phyloP scores from a whole-genome alignment of 2,797 vertebrate species.

The Gephyroberyx darwinii region DNA sequence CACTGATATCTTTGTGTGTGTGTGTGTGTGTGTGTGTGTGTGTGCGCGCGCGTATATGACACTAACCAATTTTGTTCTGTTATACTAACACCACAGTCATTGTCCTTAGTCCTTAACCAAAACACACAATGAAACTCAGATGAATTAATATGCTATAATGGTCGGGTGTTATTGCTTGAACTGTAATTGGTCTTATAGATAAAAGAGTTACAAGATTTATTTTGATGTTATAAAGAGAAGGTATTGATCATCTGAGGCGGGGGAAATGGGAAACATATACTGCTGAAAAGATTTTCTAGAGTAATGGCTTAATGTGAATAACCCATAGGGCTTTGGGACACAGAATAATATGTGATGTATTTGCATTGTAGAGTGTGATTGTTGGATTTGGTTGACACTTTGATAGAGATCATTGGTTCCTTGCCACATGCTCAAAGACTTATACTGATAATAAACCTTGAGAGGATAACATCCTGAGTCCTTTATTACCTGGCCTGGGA shows the following conservation, averaged over 20 bases:
- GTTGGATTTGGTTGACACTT: background rate
- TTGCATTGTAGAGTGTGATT: background rate
- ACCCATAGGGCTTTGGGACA: constrained; percentile 2
- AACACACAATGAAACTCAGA: constrained; percentile 43
- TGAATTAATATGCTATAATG: constrained; percentile 49
- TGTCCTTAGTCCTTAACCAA: constrained; percentile 46
- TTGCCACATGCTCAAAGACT: background rate
- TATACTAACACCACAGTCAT: constrained; percentile 42
- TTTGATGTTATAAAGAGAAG: constrained; percentile 11
- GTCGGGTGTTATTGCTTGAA: constrained; percentile 42
- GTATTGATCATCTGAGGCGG: constrained; percentile 19
- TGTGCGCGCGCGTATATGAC: background rate
- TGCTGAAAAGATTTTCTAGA: background rate
- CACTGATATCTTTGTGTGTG: constrained; percentile 21
- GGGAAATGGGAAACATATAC: background rate
- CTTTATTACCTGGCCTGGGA: constrained; percentile 6
- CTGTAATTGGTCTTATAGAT: constrained; percentile 19
- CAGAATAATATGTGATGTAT: constrained; percentile 9
- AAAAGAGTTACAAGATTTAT: constrained; percentile 6
- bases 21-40: constrained; percentile 34
- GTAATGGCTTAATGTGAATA: constrained; percentile 15
- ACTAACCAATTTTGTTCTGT: constrained; percentile 41
- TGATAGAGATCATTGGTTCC: background rate
- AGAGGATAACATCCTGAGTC: constrained; percentile 4
- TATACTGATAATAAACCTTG: background rate